Conservation (phyloP, 2,888 invertebrate genomes). For the Brachylomia viminalis region DNA sequence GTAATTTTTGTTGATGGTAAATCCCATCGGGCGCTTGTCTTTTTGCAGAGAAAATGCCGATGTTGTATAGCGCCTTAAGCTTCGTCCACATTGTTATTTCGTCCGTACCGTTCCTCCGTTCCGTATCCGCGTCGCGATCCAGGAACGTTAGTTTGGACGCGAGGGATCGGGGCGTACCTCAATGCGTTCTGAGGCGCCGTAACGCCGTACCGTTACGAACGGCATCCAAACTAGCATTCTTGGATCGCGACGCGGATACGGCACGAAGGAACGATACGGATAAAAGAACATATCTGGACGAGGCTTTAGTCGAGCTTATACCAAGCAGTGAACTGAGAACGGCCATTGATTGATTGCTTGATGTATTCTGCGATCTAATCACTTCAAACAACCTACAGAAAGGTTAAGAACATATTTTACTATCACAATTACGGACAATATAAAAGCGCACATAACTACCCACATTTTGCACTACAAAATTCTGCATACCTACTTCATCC, state of each 20-base stretch:
- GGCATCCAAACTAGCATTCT: too few species aligned
- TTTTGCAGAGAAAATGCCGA: neutral
- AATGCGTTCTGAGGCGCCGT: too few species aligned
- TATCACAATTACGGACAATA: neutral
- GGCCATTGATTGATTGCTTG: neutral
- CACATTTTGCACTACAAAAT: conserved; percentile 10
- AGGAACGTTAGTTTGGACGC: too few species aligned
- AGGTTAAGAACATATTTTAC: neutral
- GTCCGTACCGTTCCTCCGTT: too few species aligned
- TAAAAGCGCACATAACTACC: conserved; percentile 20
- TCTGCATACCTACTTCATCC: conserved; percentile 25
- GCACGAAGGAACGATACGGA: too few species aligned
- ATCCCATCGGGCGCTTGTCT: neutral
- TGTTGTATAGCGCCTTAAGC: too few species aligned
- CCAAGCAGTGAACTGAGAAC: neutral
- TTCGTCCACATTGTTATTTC: too few species aligned
- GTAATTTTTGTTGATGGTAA: neutral
- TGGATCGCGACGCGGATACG: too few species aligned
- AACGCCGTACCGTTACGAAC: too few species aligned
- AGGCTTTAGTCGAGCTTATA: neutral
- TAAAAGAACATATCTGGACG: too few species aligned
- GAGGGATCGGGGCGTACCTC: too few species aligned
- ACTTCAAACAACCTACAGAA: neutral
- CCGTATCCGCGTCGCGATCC: too few species aligned
- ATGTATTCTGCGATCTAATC: neutral